Conservation (phyloP, 2,113 vertebrate genomes). For the Cololabis saira region DNA sequence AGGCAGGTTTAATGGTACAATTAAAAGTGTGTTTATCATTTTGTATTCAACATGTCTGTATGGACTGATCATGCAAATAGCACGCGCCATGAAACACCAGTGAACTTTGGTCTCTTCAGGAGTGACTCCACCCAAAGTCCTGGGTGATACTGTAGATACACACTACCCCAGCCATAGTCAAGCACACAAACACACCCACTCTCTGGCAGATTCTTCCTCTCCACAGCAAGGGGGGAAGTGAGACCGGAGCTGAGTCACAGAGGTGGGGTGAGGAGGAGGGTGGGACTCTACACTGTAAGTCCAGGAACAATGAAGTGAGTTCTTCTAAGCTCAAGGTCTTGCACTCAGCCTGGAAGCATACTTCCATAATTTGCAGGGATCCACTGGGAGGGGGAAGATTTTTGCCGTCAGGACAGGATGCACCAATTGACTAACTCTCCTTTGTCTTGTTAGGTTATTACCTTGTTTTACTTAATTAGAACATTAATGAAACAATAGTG, state of each 20-base stretch:
- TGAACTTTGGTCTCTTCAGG: slow-evolving; percentile 23
- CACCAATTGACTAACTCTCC: background rate
- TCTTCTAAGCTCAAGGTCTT: slow-evolving; percentile 22
- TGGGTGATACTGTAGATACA: slow-evolving; percentile 13
- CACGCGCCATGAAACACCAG: background rate
- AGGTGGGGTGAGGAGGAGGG: slow-evolving; percentile 48
- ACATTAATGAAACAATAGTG: no score
- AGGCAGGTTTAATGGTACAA: background rate
- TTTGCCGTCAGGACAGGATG: background rate
- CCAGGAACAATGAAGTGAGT: slow-evolving; percentile 56
- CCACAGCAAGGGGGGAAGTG: slow-evolving; percentile 61
- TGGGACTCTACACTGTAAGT: slow-evolving; percentile 24
- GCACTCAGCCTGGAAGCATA: slow-evolving; percentile 14
- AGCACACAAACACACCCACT: slow-evolving; percentile 45
- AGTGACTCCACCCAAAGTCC: slow-evolving; percentile 35
- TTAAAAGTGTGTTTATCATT: slow-evolving; percentile 18
- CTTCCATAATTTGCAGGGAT: slow-evolving; percentile 3
- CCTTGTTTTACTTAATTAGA: background rate
- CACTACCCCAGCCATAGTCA: background rate
- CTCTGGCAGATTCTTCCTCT: slow-evolving; percentile 67
- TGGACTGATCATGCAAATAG: slow-evolving; percentile 6
- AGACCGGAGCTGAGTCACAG: slow-evolving; percentile 65
- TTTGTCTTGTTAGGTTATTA: slow-evolving; percentile 1
- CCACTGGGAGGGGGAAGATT: background rate
- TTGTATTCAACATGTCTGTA: background rate